Base-by-base conservation (phyloP, 2,113 vertebrate genomes). In the Columbina picui region DNA sequence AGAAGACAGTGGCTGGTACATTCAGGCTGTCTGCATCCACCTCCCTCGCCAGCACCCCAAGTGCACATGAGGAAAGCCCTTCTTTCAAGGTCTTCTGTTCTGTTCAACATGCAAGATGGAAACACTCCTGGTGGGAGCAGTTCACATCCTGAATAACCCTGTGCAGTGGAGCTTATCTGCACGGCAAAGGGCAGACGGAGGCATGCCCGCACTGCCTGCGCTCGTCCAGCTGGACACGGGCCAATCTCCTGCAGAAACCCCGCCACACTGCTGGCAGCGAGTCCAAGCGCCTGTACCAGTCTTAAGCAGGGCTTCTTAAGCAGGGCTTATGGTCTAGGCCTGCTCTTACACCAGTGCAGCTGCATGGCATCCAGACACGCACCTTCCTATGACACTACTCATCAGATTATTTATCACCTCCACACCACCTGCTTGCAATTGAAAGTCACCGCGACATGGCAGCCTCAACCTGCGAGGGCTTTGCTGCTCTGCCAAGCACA, bases 341-440 rank as follows among this genome's bases (percentile, higher is more conserved):
- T 12, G 2, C 36, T 29, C 29, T 9, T 23, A 22, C 7, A 68
- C 39, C 43, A 43, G 23, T 2, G 7, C 20, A 15, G 57, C 70
- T 26, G 27, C 6, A 1, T 3, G 23, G 36, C 4, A 1, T 8
- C 49, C 1, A 1, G 47, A 61, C 1, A 0, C 1, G 0, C 2
- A 4, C 17, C 53, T 30, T 53, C 63, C n/a, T 39, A 4, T 59
- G 20, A 74, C 29, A 22, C 20, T n/a, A 53, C 38, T 63, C 29
- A 70, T 57, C 22, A 15, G 25, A 36, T 4, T 32, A 5, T 47
- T 86, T 56, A 82, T 60, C 55, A 38, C 16, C 39, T 53, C 36
- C 26, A 4, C 9, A 65, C 29, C 2, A 0, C 34, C 22, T 32
- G 56, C 16, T 64, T 45, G 7, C 9, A 68, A 53, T 34, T 69